Conservation (phyloP, 1,140 invertebrate species). For the Aphelinus certus region DNA sequence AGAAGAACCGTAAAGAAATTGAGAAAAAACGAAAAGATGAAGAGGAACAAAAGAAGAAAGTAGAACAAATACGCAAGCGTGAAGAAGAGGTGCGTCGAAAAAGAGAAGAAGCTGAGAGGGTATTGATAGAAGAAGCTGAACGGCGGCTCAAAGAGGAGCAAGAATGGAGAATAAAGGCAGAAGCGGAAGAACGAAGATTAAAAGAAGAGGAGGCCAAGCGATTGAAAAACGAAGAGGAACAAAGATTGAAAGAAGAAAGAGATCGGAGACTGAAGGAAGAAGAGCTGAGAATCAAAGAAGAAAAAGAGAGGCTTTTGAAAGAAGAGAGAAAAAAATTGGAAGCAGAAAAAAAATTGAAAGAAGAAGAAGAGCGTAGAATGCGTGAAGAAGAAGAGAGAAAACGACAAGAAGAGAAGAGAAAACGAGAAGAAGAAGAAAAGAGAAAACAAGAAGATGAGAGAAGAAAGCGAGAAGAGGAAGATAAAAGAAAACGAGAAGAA, state of each 20-base stretch:
- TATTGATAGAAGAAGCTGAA: slow-evolving; percentile 44
- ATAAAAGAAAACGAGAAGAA: slow-evolving; percentile 18
- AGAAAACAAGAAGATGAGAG: background rate
- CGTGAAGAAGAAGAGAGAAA: slow-evolving; percentile 19
- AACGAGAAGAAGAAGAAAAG: slow-evolving; percentile 20
- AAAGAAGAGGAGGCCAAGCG: slow-evolving; percentile 19
- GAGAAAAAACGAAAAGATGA: slow-evolving; percentile 20
- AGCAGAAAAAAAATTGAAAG: slow-evolving; percentile 21
- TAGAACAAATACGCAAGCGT: slow-evolving; percentile 24
- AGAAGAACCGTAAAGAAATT: slow-evolving; percentile 9
- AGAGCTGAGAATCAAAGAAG: slow-evolving; percentile 18
- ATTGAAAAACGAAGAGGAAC: slow-evolving; percentile 17
- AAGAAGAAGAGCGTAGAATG: slow-evolving; percentile 17
- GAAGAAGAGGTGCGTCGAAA: slow-evolving; percentile 39
- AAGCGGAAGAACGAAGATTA: slow-evolving; percentile 21
- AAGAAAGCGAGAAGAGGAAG: slow-evolving; percentile 30
- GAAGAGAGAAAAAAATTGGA: slow-evolving; percentile 29
- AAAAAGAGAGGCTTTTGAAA: slow-evolving; percentile 26
- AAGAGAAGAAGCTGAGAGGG: slow-evolving; percentile 36
- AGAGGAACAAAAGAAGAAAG: background rate
- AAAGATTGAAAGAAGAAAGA: slow-evolving; percentile 32
- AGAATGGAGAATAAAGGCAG: slow-evolving; percentile 3
- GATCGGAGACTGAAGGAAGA: slow-evolving; percentile 15
- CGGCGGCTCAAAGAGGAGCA: slow-evolving; percentile 22
- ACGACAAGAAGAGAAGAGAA: slow-evolving; percentile 18